Conservation (phyloP, 2,888 invertebrate genomes). For the Erannis defoliaria region DNA sequence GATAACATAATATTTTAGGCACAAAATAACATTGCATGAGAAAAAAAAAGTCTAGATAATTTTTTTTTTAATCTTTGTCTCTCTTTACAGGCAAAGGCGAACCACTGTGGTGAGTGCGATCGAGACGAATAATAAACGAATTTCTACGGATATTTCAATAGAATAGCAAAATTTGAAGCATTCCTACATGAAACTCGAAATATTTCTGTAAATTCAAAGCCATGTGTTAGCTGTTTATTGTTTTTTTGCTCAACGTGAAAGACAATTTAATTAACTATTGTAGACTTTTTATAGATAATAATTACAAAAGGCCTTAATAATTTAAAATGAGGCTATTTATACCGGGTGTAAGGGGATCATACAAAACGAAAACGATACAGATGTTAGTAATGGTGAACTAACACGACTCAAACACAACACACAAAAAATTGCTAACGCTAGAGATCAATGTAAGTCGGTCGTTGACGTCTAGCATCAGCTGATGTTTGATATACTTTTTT, state of each 20-base stretch:
- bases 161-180: constrained; percentile 54
- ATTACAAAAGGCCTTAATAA: background rate
- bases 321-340: background rate
- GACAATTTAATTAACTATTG: constrained; percentile 12
- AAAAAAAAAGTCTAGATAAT: background rate
- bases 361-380: too few relatives aligned
- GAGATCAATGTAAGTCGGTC: too few relatives aligned
- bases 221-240: constrained; percentile 18
- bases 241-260: constrained; percentile 34
- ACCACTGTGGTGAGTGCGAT: constrained; percentile 63
- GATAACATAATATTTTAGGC: constrained; percentile 71
- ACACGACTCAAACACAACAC: too few relatives aligned
- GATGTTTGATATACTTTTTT: too few relatives aligned
- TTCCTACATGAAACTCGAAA: constrained; percentile 54
- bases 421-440: too few relatives aligned
- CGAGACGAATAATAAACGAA: constrained; percentile 46
- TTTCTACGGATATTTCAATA: constrained; percentile 45
- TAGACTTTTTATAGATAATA: constrained; percentile 4
- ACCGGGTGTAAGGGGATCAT: too few relatives aligned
- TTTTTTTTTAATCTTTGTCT: constrained; percentile 42
- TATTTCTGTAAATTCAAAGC: constrained; percentile 31
- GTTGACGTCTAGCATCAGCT: too few relatives aligned
- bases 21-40: constrained; percentile 53
- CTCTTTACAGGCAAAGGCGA: constrained; percentile 67
- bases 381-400: too few relatives aligned